phyloP scores from a whole-genome alignment of 2,797 vertebrate genomes.

The Anomalospiza imberbis region DNA sequence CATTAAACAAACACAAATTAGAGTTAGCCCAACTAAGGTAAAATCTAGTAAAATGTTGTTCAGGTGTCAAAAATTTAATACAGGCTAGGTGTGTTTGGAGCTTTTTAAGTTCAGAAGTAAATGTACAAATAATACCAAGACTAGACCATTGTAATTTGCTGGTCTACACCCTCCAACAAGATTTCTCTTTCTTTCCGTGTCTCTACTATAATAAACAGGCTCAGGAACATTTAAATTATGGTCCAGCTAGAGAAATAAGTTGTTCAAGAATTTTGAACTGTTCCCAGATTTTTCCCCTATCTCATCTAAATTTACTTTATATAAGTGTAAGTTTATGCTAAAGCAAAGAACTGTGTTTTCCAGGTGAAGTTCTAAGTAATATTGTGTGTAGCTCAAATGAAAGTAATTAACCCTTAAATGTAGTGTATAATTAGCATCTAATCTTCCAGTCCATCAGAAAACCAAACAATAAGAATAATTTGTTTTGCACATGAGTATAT shows the following conservation, averaged over 20 bases:
- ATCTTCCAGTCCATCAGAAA: neutral
- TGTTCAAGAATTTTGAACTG: neutral
- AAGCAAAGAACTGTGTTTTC: neutral
- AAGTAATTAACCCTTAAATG: neutral
- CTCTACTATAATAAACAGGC: neutral
- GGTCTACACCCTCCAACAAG: neutral
- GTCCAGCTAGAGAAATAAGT: neutral
- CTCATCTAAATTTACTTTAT: neutral
- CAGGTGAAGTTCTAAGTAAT: neutral
- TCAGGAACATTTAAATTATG: neutral
- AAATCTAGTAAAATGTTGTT: neutral
- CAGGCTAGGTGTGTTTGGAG: neutral
- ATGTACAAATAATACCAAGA: neutral
- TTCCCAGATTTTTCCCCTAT: neutral
- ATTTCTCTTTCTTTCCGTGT: neutral
- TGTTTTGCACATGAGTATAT: neutral
- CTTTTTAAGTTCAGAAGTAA: neutral
- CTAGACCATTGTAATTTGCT: neutral
- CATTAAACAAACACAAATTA: neutral
- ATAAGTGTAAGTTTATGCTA: neutral
- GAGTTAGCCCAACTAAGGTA: neutral
- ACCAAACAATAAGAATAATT: neutral
- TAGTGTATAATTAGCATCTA: neutral
- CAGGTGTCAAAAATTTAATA: neutral
- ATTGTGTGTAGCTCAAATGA: neutral